These are phyloP conservation scores for Trissolcus japonicus DNA, from an alignment of 2,888 invertebrate species.

Conservation along the genomic window DNA sequence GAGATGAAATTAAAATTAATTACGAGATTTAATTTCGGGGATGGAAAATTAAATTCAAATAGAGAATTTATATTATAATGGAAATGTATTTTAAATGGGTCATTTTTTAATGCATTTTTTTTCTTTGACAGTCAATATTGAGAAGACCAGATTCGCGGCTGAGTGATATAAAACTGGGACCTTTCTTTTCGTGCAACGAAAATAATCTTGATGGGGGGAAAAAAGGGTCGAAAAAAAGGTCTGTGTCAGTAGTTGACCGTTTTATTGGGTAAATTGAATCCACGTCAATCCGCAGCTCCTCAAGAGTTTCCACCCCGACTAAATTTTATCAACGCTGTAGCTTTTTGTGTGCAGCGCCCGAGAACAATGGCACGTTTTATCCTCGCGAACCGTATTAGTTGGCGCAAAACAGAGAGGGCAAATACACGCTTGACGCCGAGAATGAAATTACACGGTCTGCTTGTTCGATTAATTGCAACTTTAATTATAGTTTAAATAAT, in stretches of 20 bases:
- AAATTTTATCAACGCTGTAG: constrained; percentile 30
- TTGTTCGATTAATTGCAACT: not conserved
- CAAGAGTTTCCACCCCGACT: constrained; percentile 13
- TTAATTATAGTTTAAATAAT: constrained; percentile 3
- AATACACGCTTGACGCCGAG: not conserved
- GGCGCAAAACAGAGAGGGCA: constrained; percentile 9
- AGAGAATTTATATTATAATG: too few species aligned
- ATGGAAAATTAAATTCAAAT: too few species aligned
- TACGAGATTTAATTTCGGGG: too few species aligned
- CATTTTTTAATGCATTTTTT: not conserved
- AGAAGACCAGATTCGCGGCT: not conserved
- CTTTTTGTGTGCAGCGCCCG: constrained; percentile 9
- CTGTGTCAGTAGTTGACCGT: constrained; percentile 8
- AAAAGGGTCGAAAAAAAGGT: constrained; percentile 27
- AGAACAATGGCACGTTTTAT: constrained; percentile 26
- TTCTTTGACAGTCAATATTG: not conserved
- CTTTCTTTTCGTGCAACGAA: constrained; percentile 1
- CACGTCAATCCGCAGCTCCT: constrained; percentile 35
- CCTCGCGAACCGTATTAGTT: constrained; percentile 14
- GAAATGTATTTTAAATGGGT: too few species aligned
- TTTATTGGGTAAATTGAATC: constrained; percentile 38
- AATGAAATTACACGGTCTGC: constrained; percentile 1
- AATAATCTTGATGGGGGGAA: constrained; percentile 27
- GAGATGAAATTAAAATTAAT: too few species aligned
- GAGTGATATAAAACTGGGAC: constrained; percentile 2